Conservation (phyloP, 2,888 invertebrate genomes). For the Seladonia tumulorum region DNA sequence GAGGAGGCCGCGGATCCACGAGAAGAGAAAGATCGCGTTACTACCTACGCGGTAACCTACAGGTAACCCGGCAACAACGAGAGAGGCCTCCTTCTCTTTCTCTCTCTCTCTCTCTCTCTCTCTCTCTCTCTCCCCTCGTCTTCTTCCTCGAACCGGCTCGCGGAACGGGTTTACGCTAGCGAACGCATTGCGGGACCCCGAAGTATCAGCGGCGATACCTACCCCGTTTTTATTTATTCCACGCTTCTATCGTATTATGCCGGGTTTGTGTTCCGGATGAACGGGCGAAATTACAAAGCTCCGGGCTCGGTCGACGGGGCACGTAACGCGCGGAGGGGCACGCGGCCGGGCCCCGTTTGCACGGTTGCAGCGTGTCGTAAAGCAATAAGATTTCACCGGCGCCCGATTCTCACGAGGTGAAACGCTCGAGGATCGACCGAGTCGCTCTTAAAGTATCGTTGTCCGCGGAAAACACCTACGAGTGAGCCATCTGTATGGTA, state of each 20-base stretch:
- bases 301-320: neutral
- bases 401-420: conserved; percentile 56
- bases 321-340: conserved; percentile 25
- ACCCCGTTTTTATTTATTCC: conserved; percentile 32
- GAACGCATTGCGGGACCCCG: conserved; percentile 6
- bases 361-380: conserved; percentile 58
- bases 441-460: conserved; percentile 16
- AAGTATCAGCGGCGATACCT: conserved; percentile 12
- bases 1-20: neutral
- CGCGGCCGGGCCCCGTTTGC: conserved; percentile 57
- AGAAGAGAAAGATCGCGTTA: neutral
- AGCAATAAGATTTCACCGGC: conserved; percentile 66
- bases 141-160: neutral
- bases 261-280: conserved; percentile 25
- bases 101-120: neutral
- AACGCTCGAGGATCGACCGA: conserved; percentile 5
- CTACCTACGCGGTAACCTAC: conserved; percentile 17
- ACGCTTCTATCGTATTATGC: conserved; percentile 22
- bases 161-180: conserved; percentile 5
- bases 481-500: conserved; percentile 21
- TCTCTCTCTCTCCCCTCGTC: neutral
- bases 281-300: conserved; percentile 45
- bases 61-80: conserved; percentile 13
- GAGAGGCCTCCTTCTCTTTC: neutral
- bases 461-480: conserved; percentile 30